phyloP scores from a whole-genome alignment of 2,797 vertebrate genomes.

The Pseudochirops cupreus region DNA sequence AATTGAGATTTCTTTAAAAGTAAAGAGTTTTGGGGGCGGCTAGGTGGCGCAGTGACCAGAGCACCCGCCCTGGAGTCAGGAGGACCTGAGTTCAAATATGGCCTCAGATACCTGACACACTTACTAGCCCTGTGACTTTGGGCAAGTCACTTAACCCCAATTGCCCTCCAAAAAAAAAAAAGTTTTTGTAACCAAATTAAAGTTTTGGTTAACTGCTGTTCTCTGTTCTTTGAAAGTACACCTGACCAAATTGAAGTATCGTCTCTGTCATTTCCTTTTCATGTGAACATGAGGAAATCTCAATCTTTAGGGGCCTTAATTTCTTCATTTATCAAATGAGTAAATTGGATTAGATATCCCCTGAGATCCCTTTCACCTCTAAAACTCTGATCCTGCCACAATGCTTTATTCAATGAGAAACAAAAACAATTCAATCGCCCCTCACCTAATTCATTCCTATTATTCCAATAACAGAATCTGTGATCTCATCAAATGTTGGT shows the following conservation, averaged over 20 bases:
- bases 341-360: neutral
- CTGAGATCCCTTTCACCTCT: neutral
- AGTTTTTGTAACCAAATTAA: slow-evolving; percentile 68
- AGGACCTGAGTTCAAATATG: no score
- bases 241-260: neutral
- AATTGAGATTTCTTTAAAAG: slow-evolving; percentile 53
- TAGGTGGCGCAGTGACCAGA: no score
- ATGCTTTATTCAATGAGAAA: slow-evolving; percentile 1
- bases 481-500: neutral
- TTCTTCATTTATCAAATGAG: neutral
- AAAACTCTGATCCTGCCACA: neutral
- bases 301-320: neutral
- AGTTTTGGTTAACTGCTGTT: slow-evolving; percentile 42
- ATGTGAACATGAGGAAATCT: neutral
- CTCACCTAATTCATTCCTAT: slow-evolving; percentile 14
- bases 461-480: neutral
- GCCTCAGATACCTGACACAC: no score
- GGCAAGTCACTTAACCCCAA: no score
- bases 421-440: slow-evolving; percentile 25
- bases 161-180: no score
- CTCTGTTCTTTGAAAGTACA: slow-evolving; percentile 20
- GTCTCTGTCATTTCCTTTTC: neutral
- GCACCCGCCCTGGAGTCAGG: no score
- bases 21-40: neutral
- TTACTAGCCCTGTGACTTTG: no score